Percentiles rank a stretch among this genome's conserved stretches.
These are phyloP conservation scores for Dryobates pubescens DNA, from an alignment of 2,797 vertebrate genomes.

Conservation along the genomic window DNA sequence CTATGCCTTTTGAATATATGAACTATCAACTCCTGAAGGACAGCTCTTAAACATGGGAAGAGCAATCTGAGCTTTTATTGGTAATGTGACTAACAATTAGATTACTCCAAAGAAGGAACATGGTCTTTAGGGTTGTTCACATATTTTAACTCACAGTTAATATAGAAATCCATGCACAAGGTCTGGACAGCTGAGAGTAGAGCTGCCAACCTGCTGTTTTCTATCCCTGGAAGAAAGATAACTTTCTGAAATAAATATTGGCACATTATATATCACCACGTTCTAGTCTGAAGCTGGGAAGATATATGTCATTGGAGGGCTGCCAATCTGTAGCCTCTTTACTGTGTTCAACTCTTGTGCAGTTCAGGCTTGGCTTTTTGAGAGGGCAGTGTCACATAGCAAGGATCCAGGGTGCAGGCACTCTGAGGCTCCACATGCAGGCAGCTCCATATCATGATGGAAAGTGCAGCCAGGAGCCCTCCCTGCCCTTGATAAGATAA, in stretches of 20 bases:
- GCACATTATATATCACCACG: not conserved
- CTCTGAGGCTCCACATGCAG: fast-evolving
- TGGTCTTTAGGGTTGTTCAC: not conserved
- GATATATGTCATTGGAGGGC: fast-evolving
- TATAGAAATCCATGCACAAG: not conserved
- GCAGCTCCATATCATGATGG: fast-evolving
- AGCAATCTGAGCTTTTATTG: not conserved
- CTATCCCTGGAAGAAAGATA: not conserved
- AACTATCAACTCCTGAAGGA: not conserved
- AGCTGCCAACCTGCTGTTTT: not conserved
- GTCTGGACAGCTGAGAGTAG: not conserved
- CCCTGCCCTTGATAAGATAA: not conserved
- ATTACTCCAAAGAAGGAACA: not conserved
- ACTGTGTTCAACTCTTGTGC: not conserved
- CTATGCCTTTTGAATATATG: not conserved
- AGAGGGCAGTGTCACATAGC: not conserved
- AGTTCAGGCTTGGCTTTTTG: not conserved
- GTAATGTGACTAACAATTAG: not conserved
- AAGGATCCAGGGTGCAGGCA: not conserved
- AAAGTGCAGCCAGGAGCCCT: not conserved
- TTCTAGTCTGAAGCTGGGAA: not conserved
- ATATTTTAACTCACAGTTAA: not conserved
- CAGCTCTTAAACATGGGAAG: not conserved
- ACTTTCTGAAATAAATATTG: slow-evolving; percentile 14
- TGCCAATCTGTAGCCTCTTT: not conserved